Evolutionary conservation across 2,113 vertebrate genomes (phyloP).

Genomic region (Gambusia affinis): DNA sequence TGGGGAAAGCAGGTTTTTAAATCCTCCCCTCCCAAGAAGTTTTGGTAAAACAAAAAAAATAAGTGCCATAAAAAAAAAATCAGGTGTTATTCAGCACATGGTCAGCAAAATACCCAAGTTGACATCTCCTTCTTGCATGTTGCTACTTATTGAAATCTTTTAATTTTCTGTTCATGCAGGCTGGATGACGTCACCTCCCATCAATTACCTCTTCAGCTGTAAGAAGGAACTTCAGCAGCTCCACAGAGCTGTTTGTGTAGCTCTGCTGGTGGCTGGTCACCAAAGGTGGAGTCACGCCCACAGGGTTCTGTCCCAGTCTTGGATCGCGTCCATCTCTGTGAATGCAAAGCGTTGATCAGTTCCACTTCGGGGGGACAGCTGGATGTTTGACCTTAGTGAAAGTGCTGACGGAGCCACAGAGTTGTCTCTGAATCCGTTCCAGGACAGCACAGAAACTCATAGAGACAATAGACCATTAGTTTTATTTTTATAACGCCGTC

Average conservation of each 20-base stretch:
- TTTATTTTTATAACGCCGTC: neutral
- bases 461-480: slow-evolving; percentile 14
- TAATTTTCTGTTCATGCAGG: slow-evolving; percentile 14
- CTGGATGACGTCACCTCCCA: neutral
- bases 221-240: neutral
- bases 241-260: neutral
- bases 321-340: slow-evolving; percentile 11
- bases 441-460: neutral
- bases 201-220: slow-evolving; percentile 18
- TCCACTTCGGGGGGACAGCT: slow-evolving; percentile 12
- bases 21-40: neutral
- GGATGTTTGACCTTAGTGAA: slow-evolving; percentile 60
- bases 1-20: neutral
- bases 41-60: neutral
- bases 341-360: neutral
- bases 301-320: neutral
- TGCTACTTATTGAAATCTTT: neutral
- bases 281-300: slow-evolving; percentile 7
- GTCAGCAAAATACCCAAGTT: neutral
- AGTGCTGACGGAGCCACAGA: slow-evolving; percentile 23
- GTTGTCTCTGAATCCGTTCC: slow-evolving; percentile 39
- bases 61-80: no score
- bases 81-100: neutral
- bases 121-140: neutral
- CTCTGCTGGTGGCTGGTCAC: neutral